Evolutionary conservation across 2,113 vertebrate species (phyloP), one percentile per base, ranked within the genome.

Genomic region (Ardeotis arabs): DNA sequence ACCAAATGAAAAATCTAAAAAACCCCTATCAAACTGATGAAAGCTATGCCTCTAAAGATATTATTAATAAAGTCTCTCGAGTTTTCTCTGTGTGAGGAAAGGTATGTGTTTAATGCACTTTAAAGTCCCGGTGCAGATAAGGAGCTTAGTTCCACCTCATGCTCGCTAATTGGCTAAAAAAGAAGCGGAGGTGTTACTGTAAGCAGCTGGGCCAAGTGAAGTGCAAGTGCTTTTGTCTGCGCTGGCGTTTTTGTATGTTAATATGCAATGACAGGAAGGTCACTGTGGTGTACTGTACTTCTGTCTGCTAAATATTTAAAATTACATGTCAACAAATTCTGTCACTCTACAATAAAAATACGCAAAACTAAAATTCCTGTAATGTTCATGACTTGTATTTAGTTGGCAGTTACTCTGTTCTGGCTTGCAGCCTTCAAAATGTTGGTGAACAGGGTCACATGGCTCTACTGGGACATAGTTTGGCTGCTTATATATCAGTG

Each of bases 401-500:
- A 49, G 8, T 14, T 76, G 58, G 13, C 59, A 69, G 7, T 75
- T 88, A 28, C 93, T 96, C 62, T 94, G 15, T 96, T 93, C 94
- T 97, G 95, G 17, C 84, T 97, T 96, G 97, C 92, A 99, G 99
- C 87, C 98, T 99, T 93, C 99, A 99, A 91, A 98, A 98, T 31
- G 98, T 99, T 63, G 99, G 99, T 60, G 99, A 99, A 44, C 99
- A 99, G 93, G 99, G 99, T 94, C 99, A 99, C 97, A 99, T 99
- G 98, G 99, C 99, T 44, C 96, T 99, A 37, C 91, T 99, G 96
- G 99, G 99, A 55, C 99, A 99, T 77, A 99, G 99, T 95, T 97
- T 99, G 97, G 99, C 99, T 14, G 99, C 99, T 44, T 99, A 99
- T 95, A 99, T 99, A 96, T 99, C 99, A 2, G 98, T 99, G 67